Evolutionary conservation across 1,140 invertebrate genomes (phyloP), one percentile per base, ranked within the genome.

Genomic region (Geopemphigus sp.): DNA sequence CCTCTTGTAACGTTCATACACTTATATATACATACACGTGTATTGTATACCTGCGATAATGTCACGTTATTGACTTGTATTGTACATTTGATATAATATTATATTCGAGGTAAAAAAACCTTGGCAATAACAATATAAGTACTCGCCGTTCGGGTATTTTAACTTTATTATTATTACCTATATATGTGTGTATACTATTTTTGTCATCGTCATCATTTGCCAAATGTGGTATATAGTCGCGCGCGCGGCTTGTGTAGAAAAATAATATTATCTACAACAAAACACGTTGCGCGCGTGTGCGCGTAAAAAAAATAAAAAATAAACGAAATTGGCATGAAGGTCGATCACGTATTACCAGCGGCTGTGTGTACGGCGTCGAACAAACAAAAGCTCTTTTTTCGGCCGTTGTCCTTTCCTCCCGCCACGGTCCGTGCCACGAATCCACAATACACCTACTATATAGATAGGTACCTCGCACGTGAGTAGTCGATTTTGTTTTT

Each of bases 371-470:
- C n/a, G 26, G 32, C 39, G 73, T 76, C 73, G 17, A 76, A 57
- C 73, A 57, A 76, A 76, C 73, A 76, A 76, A 76, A 56, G 53
- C 26, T 73, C 45, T 73, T 73, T 73, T 73, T 73, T 73, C 53
- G 47, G 70, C 47, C 47, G 70, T 32, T 56, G 53, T 73, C 70
- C 54, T 73, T 53, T 73, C 70, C 26, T 50, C 22, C 22, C n/a
- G 11, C 14, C 45, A 3, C 1, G 32, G 19, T 19, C 6, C 57
- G 15, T 78, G 73, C 56, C 32, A 6, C 32, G 11, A 59, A 73
- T 57, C 53, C 50, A 26, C 24, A 56, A 73, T 45, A n/a, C 17
- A 17, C 8, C n/a, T n/a, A 39, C 70, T 11, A 39, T 39, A 39
- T 39, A 39, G 3, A 8, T 8, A 8, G 3, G 5, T n/a, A 29